phyloP scores from a whole-genome alignment of 2,113 vertebrate genomes.

The Oxygymnocypris stewartii region DNA sequence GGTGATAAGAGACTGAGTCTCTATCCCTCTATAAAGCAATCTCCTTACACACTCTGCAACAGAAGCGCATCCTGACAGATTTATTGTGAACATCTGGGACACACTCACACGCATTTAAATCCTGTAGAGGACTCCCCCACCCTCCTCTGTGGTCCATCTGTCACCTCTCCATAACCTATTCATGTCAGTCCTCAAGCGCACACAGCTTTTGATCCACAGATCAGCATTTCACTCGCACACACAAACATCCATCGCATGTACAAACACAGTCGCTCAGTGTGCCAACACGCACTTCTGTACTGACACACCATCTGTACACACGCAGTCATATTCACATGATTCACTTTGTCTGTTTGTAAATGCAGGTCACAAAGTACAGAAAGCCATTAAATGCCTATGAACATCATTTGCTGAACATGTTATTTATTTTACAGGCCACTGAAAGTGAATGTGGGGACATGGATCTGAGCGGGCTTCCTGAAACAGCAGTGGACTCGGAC shows the following conservation, averaged over 20 bases:
- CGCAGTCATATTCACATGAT: not conserved
- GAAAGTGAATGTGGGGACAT: slow-evolving; percentile 81
- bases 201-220: slow-evolving; percentile 9
- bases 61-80: slow-evolving; percentile 10
- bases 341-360: slow-evolving; percentile 3
- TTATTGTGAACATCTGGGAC: slow-evolving; percentile 39
- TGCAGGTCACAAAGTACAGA: not conserved
- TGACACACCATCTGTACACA: not conserved
- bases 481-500: slow-evolving; percentile 97
- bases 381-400: not conserved
- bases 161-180: slow-evolving; percentile 30
- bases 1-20: slow-evolving; percentile 74
- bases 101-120: slow-evolving; percentile 14
- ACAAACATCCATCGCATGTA: not conserved
- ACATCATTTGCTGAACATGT: not conserved
- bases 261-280: slow-evolving; percentile 23
- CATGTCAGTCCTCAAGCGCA: not conserved
- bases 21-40: not conserved
- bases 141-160: slow-evolving; percentile 1
- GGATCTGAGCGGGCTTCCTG: slow-evolving; percentile 96
- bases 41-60: not conserved
- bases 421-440: slow-evolving; percentile 29
- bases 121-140: not conserved
- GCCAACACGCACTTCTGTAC: not conserved
- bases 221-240: slow-evolving; percentile 1